Base-by-base conservation (phyloP, 1,140 invertebrate species). In the Spodoptera litura region DNA sequence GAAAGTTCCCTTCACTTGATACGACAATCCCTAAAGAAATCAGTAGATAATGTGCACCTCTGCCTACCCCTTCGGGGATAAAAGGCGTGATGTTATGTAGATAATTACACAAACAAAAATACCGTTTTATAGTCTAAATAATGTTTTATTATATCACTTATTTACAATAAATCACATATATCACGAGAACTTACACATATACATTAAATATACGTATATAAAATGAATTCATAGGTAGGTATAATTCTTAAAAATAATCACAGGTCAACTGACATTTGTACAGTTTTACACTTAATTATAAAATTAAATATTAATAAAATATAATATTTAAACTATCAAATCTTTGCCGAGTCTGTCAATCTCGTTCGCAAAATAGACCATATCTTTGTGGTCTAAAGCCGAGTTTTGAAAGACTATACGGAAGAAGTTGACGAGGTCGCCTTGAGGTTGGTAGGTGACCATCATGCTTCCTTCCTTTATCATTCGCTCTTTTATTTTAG, bases 391-490 rank as follows among this genome's bases (percentile, higher is more conserved):
- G 15, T 96, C 97, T 3, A 98, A 92, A 15, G 96, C 97, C 4
- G 98, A 99, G 87, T 98, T 99, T 93, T 98, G 98, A 82, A 99
- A 96, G 8, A 99, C 98, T 68, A 99, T 96, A 55, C 99, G 95
- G 95, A 99, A 99, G 94, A 99, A 99, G 91, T 99, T 98, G 0
- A 98, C 97, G 78, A 96, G 94, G 75, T 96, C 95, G 59, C 96
- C 95, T 78, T 98, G 94, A 0, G 98, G 97, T 88, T 99, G 98
- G 89, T 99, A 99, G 13, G 98, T 98, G 38, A 99, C 97, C 96
- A 99, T 98, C 96, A 99, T 98, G 4, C 97, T 97, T 4, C 99
- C 99, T 88, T 98, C 96, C 88, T 97, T 97, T 95, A 99, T 98
- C 99, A 99, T 99, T 78, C 96, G 94, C 87, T 98, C 98, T 92